These are phyloP conservation scores for Porites divaricata DNA, from an alignment of 92 coral and sea anemone genomes.

Conservation along the genomic window DNA sequence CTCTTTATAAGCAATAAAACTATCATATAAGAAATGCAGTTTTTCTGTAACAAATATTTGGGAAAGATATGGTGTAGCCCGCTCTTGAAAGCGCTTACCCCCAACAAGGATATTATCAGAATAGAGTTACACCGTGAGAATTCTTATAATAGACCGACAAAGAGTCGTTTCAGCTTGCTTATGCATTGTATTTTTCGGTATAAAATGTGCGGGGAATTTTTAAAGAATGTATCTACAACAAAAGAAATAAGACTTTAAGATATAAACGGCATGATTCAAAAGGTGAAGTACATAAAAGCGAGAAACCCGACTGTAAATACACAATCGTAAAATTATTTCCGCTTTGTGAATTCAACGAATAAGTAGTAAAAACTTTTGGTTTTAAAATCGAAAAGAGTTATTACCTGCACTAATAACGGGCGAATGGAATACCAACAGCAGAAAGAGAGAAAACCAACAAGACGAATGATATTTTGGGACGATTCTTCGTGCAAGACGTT, in stretches of 20 bases:
- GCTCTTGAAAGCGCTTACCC: not conserved
- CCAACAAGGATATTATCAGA: not conserved
- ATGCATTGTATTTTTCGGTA: not conserved
- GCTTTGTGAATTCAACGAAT: not conserved
- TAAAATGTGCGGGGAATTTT: no score
- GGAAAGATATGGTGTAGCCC: not conserved
- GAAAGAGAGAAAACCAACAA: not conserved
- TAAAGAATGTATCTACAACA: accelerated
- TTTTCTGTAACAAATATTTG: not conserved
- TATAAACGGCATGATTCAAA: not conserved
- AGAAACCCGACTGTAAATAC: not conserved
- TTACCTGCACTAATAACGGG: constrained; percentile 4
- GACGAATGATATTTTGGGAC: not conserved
- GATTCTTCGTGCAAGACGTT: not conserved
- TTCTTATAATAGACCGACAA: not conserved
- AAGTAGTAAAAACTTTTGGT: not conserved
- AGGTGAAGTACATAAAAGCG: not conserved
- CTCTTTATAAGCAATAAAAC: not conserved
- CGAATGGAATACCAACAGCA: constrained; percentile 1
- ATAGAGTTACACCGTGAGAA: not conserved
- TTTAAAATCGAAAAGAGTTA: not conserved
- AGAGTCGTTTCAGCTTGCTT: not conserved
- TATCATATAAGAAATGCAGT: not conserved
- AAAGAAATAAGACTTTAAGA: no score
- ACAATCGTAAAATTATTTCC: not conserved